Evolutionary conservation across 2,888 invertebrate genomes (phyloP), one percentile per base, ranked within the genome.

Genomic region (Ecliptopera silaceata): DNA sequence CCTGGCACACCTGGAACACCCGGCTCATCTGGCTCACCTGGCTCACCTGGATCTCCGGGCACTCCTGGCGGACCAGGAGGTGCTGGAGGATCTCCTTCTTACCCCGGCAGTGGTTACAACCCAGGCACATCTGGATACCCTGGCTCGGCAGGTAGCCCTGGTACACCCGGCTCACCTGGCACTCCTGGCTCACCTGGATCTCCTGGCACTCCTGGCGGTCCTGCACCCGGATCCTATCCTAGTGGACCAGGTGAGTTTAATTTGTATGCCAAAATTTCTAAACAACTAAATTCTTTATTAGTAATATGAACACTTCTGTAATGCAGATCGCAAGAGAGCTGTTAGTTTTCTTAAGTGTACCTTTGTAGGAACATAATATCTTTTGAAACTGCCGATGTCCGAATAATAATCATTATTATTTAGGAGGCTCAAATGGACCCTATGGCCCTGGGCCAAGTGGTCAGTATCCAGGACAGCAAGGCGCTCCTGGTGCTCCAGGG

Each of bases 401-500:
- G 6, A 34, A 15, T 15, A 12, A 0, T n/a, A 32, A 12, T 12
- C n/a, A 36, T 10, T 8, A 15, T 36, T 13, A 15, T 36, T 15
- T 36, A 36, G 36, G 10, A 36, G 15, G 36, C 15, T 10, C 36
- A 13, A 34, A 5, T 34, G 34, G 34, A 13, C 34, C 34, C 5
- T 12, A 12, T 34, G 4, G 34, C 6, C 36, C 36, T 4, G 36
- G 36, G 10, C 4, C 36, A 8, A 18, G 44, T 10, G 15, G 50
- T 6, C 26, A 61, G 59, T 34, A 44, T 29, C 72, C 74, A 4
- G 66, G 54, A 13, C 50, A 64, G 43, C 70, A 80, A 29, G 76
- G 71, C 8, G 8, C 57, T 20, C 71, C 73, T 0, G 74, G 74
- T 18, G 46, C 65, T 6, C 70, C 73, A 17, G 71, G 72, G 18